Conservation (phyloP, 1,140 invertebrate species). For the Brachionus angularis region DNA sequence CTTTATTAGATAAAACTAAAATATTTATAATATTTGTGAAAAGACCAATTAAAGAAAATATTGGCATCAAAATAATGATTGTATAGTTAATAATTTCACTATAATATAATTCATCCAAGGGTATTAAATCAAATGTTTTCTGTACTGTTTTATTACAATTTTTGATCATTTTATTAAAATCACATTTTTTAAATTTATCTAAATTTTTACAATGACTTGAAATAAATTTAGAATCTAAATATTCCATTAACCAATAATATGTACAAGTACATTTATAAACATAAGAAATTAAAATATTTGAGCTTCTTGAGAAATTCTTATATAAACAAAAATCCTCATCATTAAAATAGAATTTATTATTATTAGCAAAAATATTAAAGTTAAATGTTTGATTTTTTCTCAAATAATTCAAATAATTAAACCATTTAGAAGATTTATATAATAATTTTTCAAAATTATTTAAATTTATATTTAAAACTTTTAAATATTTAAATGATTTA, state of each 20-base stretch:
- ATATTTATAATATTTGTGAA: neutral
- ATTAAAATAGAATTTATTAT: neutral
- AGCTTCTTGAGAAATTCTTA: neutral
- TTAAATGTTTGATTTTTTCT: neutral
- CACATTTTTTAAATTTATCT: neutral
- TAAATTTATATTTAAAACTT: neutral
- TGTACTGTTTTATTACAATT: too few species aligned
- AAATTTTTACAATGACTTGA: neutral
- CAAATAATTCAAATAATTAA: neutral
- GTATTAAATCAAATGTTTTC: too few species aligned
- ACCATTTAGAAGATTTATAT: neutral
- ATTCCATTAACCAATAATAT: neutral
- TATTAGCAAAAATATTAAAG: neutral
- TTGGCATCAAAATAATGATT: too few species aligned
- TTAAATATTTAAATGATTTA: neutral
- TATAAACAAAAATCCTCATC: constrained; percentile 5
- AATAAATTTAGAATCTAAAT: neutral
- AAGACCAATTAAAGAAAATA: too few species aligned
- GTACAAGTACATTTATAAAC: neutral
- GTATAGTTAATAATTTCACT: too few species aligned
- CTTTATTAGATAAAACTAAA: neutral
- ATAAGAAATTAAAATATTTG: neutral
- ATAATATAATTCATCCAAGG: too few species aligned
- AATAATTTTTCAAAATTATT: neutral
- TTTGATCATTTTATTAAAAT: neutral